Conservation (phyloP, 2,113 vertebrate species). For the Noturus placidus region DNA sequence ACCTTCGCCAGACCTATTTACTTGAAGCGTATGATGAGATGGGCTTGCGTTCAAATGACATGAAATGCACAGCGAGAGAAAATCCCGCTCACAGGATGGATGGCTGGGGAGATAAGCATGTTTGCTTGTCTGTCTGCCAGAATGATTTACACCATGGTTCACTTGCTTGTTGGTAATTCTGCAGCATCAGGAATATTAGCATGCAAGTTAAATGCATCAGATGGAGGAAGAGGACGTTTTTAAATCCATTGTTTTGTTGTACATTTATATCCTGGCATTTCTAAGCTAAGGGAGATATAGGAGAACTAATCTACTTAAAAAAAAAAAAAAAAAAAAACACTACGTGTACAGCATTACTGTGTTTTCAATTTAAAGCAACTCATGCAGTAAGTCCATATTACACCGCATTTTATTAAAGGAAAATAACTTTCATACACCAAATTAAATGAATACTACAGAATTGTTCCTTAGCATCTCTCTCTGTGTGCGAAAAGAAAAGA, state of each 20-base stretch:
- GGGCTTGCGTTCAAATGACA: conserved; percentile 27
- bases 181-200: conserved; percentile 26
- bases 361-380: not conserved
- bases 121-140: conserved; percentile 17
- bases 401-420: not conserved
- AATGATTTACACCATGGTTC: conserved; percentile 3
- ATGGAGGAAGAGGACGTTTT: not conserved
- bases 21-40: conserved; percentile 32
- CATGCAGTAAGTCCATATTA: not conserved
- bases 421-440: not conserved
- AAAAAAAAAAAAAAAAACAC: not conserved
- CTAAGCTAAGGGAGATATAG: not conserved
- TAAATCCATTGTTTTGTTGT: not conserved
- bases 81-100: conserved; percentile 38
- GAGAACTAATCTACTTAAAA: not conserved
- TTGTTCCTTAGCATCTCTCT: not conserved
- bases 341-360: not conserved
- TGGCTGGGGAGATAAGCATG: conserved; percentile 37
- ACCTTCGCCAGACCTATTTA: conserved; percentile 5
- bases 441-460: not conserved
- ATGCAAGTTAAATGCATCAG: not conserved
- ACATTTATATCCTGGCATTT: not conserved
- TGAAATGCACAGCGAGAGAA: conserved; percentile 15
- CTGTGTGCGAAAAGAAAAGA: not conserved
- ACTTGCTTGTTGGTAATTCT: conserved; percentile 29